Evolutionary conservation across 2,888 invertebrate genomes (phyloP).

Genomic region (Sminthurinus aureus): DNA sequence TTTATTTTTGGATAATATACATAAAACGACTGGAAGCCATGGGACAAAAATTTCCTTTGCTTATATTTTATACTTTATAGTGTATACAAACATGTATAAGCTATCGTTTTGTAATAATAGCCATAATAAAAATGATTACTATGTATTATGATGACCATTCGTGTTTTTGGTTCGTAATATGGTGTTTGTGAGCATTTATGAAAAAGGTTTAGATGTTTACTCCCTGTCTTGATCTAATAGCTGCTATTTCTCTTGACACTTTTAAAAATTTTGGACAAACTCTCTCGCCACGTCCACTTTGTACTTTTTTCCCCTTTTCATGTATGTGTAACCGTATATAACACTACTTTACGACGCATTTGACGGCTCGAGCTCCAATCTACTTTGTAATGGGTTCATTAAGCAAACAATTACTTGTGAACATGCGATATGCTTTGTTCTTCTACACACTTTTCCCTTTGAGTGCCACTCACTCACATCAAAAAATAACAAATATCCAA

Average conservation of each 20-base stretch:
- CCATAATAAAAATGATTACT: no score
- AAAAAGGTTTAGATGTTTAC: neutral
- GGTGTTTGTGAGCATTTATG: no score
- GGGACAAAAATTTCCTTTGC: no score
- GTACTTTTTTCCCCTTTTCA: neutral
- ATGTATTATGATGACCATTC: no score
- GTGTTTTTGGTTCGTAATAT: no score
- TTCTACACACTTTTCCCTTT: conserved; percentile 7
- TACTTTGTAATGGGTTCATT: conserved; percentile 59
- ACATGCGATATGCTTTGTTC: conserved; percentile 53
- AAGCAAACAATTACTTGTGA: conserved; percentile 59
- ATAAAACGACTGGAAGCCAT: neutral
- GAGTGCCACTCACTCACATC: neutral
- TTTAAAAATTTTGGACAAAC: conserved; percentile 2
- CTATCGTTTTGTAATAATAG: neutral
- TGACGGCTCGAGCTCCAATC: conserved; percentile 29
- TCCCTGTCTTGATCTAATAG: conserved; percentile 20
- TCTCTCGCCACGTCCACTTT: conserved; percentile 2
- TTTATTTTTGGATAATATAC: neutral
- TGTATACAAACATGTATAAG: neutral
- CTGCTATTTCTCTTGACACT: conserved; percentile 31
- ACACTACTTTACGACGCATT: conserved; percentile 24
- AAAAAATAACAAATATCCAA: no score
- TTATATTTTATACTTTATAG: neutral
- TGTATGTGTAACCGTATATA: neutral